phyloP scores from a whole-genome alignment of 2,113 vertebrate species.

The Tachycineta bicolor region DNA sequence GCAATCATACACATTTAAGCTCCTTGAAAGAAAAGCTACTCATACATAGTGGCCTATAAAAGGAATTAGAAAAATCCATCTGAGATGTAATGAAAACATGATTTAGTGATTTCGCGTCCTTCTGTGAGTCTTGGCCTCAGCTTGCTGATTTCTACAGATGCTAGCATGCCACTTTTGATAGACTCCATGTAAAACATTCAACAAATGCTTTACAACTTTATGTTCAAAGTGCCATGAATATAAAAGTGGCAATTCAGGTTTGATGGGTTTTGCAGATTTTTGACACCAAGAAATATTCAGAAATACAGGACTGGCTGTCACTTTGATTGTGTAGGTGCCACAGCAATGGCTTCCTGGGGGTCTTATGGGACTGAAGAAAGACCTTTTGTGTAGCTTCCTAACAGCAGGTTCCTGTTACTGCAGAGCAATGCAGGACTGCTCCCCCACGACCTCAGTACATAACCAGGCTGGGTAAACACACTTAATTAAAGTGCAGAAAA shows the following conservation, averaged over 20 bases:
- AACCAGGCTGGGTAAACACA: neutral
- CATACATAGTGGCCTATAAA: neutral
- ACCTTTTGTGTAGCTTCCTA: neutral
- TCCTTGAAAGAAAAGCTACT: neutral
- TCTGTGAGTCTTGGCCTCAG: neutral
- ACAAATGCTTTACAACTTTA: neutral
- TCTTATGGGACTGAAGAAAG: neutral
- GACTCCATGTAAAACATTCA: neutral
- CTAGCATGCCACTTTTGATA: neutral
- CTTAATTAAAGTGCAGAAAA: neutral
- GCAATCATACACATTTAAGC: accelerated
- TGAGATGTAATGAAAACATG: neutral
- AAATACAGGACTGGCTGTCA: neutral
- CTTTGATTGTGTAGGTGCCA: neutral
- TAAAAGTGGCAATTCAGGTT: neutral
- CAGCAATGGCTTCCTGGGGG: neutral
- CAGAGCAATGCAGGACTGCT: neutral
- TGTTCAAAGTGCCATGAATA: neutral
- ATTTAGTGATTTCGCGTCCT: neutral
- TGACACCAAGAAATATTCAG: neutral
- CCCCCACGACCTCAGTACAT: neutral
- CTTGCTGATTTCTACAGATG: neutral
- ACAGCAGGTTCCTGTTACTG: neutral
- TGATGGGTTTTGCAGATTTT: neutral
- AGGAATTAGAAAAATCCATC: neutral